A percentile compares a stretch with the other conserved stretches of the same genome.
These are phyloP conservation scores for Brachionus rubens DNA, from an alignment of 1,140 invertebrate species.

Conservation along the genomic window DNA sequence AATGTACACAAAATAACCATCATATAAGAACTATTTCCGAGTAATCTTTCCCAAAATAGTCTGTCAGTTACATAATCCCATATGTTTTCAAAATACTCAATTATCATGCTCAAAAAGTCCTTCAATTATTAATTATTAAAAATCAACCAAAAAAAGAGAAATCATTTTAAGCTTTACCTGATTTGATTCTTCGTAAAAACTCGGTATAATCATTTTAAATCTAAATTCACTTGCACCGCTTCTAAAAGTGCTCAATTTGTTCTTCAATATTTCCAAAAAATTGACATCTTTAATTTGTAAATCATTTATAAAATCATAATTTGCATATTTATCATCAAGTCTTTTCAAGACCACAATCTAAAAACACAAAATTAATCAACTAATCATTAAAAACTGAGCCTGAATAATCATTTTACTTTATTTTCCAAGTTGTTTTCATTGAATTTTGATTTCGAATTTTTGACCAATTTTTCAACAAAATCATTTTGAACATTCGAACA, in stretches of 20 bases:
- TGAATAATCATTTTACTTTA: not conserved
- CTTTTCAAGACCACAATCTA: slow-evolving; percentile 10
- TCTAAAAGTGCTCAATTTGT: not conserved
- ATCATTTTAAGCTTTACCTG: not conserved
- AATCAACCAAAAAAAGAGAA: not conserved
- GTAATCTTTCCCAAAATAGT: slow-evolving; percentile 17
- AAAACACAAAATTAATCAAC: too few species aligned
- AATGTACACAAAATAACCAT: slow-evolving; percentile 38
- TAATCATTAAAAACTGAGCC: too few species aligned
- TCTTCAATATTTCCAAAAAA: not conserved
- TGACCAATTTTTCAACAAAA: not conserved
- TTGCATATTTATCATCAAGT: slow-evolving; percentile 9
- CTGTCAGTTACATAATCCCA: slow-evolving; percentile 31
- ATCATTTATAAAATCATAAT: slow-evolving; percentile 12
- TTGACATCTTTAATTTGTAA: not conserved
- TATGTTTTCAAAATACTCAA: not conserved
- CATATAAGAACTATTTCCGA: slow-evolving; percentile 35
- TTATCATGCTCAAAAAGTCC: not conserved
- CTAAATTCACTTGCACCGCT: not conserved
- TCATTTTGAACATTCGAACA: not conserved
- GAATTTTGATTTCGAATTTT: not conserved
- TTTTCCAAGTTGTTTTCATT: not conserved
- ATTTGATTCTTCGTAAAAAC: slow-evolving; percentile 40
- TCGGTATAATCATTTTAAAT: slow-evolving; percentile 9
- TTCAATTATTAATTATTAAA: not conserved